Conservation (phyloP, 1,140 invertebrate species). For the Neuroterus valhalla region DNA sequence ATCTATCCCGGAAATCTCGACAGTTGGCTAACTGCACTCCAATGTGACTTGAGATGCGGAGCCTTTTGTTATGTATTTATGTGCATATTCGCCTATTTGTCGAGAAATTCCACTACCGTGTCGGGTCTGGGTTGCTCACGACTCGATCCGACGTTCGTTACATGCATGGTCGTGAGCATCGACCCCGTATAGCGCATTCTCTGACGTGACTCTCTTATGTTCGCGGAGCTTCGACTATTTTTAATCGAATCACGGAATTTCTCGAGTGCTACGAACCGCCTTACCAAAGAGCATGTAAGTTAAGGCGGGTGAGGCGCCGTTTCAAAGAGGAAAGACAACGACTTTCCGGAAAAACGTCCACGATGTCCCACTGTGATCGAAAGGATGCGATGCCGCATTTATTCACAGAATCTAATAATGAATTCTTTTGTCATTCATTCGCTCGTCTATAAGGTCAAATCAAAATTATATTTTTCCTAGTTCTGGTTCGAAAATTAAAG, state of each 20-base stretch:
- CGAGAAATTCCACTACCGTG: constrained; percentile 64
- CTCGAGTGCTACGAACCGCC: constrained; percentile 25
- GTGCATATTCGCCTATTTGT: constrained; percentile 68
- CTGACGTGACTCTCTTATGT: constrained; percentile 38
- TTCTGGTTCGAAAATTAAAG: too few relatives aligned
- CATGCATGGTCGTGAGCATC: constrained; percentile 61
- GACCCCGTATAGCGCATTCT: constrained; percentile 41
- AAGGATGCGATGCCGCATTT: not conserved
- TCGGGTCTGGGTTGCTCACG: constrained; percentile 63
- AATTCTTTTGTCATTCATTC: too few relatives aligned
- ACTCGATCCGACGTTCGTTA: constrained; percentile 52
- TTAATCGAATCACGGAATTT: constrained; percentile 36
- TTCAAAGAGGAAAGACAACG: constrained; percentile 4
- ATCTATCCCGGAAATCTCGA: constrained; percentile 36
- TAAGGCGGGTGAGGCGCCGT: constrained; percentile 20
- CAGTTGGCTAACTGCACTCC: constrained; percentile 33
- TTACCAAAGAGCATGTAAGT: constrained; percentile 9
- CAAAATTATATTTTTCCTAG: too few relatives aligned
- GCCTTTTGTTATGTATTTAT: constrained; percentile 65
- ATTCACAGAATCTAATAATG: not conserved
- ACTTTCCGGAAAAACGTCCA: constrained; percentile 26
- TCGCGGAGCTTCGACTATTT: constrained; percentile 32
- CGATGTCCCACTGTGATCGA: not conserved
- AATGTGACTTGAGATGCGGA: constrained; percentile 52
- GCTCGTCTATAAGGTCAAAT: too few relatives aligned